phyloP scores from a whole-genome alignment of 2,888 invertebrate species.

The Metopia argyrocephala region DNA sequence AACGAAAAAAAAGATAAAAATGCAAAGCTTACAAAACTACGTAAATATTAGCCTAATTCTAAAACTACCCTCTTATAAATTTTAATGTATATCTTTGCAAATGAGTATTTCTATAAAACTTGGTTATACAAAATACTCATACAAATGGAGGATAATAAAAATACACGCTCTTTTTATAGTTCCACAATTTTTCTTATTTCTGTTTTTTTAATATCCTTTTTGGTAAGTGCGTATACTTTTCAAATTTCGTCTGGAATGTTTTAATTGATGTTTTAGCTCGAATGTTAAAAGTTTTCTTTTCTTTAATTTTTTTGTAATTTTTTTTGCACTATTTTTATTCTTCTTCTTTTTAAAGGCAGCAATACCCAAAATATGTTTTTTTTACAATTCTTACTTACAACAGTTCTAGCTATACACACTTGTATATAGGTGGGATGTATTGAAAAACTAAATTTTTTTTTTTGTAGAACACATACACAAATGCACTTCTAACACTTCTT shows the following conservation, averaged over 20 bases:
- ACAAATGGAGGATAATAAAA: not conserved
- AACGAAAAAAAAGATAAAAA: no score
- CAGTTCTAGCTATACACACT: no score
- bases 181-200: not conserved
- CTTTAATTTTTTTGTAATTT: not conserved
- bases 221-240: slow-evolving; percentile 34
- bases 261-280: not conserved
- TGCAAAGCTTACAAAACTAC: no score
- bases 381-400: no score
- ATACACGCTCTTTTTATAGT: slow-evolving; percentile 2
- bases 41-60: no score
- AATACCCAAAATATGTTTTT: no score
- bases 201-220: not conserved
- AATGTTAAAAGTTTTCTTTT: slow-evolving; percentile 10
- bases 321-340: not conserved
- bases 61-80: no score
- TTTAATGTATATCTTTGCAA: not conserved
- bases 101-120: no score
- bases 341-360: no score
- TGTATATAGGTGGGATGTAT: no score
- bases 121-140: not conserved
- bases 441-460: no score
- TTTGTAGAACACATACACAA: no score
- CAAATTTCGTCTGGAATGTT: slow-evolving; percentile 5
- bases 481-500: not conserved